Percentiles rank a stretch among this genome's conserved stretches.
Evolutionary conservation across 2,888 invertebrate genomes (phyloP).

Genomic region (Seira sanloemensis): DNA sequence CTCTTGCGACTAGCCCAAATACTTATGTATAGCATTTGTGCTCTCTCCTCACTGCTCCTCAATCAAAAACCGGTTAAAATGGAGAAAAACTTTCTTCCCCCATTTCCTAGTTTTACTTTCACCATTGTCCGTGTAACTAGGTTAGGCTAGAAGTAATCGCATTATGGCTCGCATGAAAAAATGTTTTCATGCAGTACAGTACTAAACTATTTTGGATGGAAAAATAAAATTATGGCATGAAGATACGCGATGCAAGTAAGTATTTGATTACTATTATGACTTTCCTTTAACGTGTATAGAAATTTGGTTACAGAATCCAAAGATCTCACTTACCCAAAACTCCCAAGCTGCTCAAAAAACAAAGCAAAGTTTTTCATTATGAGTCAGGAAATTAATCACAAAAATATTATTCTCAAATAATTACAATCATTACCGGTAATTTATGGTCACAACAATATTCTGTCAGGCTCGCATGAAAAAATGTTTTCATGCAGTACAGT

Average conservation of each 20-base stretch:
- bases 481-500: too few relatives aligned
- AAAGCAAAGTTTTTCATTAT: background rate
- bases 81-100: too few relatives aligned
- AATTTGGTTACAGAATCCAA: background rate
- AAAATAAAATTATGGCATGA: background rate
- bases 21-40: background rate
- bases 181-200: too few relatives aligned
- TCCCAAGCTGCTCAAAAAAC: slow-evolving; percentile 26
- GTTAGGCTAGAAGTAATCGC: too few relatives aligned
- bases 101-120: too few relatives aligned
- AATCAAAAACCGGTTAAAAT: background rate
- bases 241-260: background rate
- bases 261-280: background rate
- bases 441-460: slow-evolving; percentile 89
- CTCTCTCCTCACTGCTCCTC: too few relatives aligned
- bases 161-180: too few relatives aligned
- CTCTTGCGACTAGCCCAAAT: too few relatives aligned
- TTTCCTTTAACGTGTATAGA: too few relatives aligned
- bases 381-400: background rate
- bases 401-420: background rate
- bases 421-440: slow-evolving; percentile 84
- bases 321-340: slow-evolving; percentile 36
- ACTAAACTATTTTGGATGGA: too few relatives aligned
- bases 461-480: too few relatives aligned
- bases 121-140: too few relatives aligned